phyloP scores from a whole-genome alignment of 2,113 vertebrate species.

The Rhipidura dahli region DNA sequence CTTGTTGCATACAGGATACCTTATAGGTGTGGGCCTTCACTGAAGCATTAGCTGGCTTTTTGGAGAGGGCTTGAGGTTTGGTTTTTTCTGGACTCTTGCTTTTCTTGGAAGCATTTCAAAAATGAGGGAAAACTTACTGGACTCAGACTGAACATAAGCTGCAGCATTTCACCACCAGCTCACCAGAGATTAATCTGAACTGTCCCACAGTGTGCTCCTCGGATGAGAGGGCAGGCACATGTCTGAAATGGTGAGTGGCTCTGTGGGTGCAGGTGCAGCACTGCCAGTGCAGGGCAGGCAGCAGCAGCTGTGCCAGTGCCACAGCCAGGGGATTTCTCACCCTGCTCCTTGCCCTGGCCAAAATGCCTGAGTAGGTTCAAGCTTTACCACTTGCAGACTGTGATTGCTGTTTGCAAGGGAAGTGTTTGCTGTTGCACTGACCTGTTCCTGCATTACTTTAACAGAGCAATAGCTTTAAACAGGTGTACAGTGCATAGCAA shows the following conservation, averaged over 20 bases:
- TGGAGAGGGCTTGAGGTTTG: too few species aligned
- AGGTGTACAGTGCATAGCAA: accelerated
- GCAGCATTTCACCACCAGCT: not conserved
- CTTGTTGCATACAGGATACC: conserved; percentile 22
- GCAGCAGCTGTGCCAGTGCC: not conserved
- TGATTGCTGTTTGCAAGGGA: not conserved
- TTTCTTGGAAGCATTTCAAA: not conserved
- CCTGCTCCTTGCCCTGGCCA: not conserved
- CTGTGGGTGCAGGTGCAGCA: not conserved
- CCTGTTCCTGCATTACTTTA: not conserved
- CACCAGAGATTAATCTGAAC: not conserved
- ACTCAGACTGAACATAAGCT: not conserved
- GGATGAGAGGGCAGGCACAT: not conserved
- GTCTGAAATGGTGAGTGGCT: not conserved
- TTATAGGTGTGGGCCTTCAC: not conserved
- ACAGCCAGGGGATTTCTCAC: not conserved
- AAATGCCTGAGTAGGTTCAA: not conserved
- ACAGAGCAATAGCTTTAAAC: not conserved
- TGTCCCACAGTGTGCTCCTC: not conserved
- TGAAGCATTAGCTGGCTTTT: not conserved
- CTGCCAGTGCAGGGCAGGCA: not conserved
- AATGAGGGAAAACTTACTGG: not conserved
- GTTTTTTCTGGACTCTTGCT: not conserved
- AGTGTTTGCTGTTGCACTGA: not conserved
- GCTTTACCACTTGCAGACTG: not conserved